Conservation (phyloP, 2,888 invertebrate genomes). For the Mantis religiosa region DNA sequence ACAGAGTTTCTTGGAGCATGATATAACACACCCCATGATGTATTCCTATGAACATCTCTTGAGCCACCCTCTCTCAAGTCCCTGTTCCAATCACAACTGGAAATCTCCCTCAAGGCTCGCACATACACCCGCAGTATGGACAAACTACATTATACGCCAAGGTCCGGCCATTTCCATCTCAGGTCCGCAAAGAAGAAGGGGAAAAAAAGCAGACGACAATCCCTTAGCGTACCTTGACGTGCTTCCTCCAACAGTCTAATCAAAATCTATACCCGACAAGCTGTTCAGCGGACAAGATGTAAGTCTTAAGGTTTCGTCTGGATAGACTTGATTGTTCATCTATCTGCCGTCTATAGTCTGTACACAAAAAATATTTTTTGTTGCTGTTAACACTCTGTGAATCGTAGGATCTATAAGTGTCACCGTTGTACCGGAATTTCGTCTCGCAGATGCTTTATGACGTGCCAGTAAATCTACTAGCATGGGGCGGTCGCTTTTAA, state of each 20-base stretch:
- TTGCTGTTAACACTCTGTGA: no score
- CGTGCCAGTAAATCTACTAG: no score
- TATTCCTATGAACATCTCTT: slow-evolving; percentile 18
- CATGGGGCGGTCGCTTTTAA: no score
- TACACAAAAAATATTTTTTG: no score
- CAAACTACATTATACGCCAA: slow-evolving; percentile 23
- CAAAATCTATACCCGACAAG: not conserved
- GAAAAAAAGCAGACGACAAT: not conserved
- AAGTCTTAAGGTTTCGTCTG: no score
- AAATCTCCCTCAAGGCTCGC: slow-evolving; percentile 18
- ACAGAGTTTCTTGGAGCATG: slow-evolving; percentile 7
- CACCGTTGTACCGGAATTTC: no score
- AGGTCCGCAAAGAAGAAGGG: not conserved
- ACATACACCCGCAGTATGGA: not conserved
- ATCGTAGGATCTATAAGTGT: no score
- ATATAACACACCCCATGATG: slow-evolving; percentile 16
- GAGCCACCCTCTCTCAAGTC: slow-evolving; percentile 13
- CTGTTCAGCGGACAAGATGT: not conserved
- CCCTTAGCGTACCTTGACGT: not conserved
- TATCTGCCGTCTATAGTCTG: no score
- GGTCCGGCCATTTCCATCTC: slow-evolving; percentile 21
- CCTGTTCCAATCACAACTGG: slow-evolving; percentile 23
- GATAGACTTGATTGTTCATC: no score
- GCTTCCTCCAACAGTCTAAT: not conserved
- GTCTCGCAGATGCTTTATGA: no score